These are phyloP conservation scores for Nymphicus hollandicus DNA, from an alignment of 2,113 vertebrate genomes.

Conservation along the genomic window DNA sequence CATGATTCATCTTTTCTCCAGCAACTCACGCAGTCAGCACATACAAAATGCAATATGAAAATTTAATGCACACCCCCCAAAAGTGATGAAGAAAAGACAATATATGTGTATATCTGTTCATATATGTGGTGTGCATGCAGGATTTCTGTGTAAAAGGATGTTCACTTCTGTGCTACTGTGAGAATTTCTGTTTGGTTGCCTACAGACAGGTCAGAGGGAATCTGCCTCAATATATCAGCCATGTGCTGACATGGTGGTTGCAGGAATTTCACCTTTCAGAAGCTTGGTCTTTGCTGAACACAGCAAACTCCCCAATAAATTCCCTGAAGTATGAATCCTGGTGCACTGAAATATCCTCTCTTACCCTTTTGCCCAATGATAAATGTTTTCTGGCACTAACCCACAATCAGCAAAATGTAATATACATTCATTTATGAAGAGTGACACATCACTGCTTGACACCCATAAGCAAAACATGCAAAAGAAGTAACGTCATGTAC, in stretches of 20 bases:
- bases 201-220: not conserved
- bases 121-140: not conserved
- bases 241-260: not conserved
- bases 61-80: rapidly evolving
- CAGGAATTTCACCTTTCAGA: not conserved
- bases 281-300: not conserved
- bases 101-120: not conserved
- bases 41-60: not conserved
- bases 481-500: not conserved
- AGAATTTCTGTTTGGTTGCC: not conserved
- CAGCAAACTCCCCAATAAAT: not conserved
- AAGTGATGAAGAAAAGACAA: not conserved
- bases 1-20: slow-evolving; percentile 23
- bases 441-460: not conserved
- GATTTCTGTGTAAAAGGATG: not conserved
- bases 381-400: not conserved
- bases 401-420: not conserved
- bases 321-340: not conserved
- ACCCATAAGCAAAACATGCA: not conserved
- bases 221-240: not conserved
- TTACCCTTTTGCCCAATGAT: not conserved
- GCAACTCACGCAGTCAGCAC: not conserved
- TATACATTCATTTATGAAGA: not conserved
- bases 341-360: not conserved
- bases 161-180: not conserved